phyloP scores from a whole-genome alignment of 2,888 invertebrate genomes.

The Limenitis camilla region DNA sequence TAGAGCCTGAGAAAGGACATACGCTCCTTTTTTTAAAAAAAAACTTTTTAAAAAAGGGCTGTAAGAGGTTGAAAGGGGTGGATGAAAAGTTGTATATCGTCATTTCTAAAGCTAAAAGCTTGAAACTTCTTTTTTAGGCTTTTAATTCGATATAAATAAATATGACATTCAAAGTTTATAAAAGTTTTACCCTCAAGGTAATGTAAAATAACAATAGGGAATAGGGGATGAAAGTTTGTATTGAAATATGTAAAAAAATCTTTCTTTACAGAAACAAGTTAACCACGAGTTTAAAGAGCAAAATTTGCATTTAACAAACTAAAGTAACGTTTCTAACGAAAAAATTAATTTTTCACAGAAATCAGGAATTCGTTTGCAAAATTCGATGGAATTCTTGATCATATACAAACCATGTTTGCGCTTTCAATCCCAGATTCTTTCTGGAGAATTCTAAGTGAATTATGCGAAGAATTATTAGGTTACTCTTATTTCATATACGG shows the following conservation, averaged over 20 bases:
- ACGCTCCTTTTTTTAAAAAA: too few relatives aligned
- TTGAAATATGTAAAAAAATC: background rate
- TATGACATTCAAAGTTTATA: too few relatives aligned
- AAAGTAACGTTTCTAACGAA: background rate
- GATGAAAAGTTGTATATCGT: too few relatives aligned
- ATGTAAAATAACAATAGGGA: too few relatives aligned
- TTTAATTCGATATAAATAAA: too few relatives aligned
- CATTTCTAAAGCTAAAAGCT: too few relatives aligned
- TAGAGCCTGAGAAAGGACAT: too few relatives aligned
- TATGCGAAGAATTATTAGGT: constrained; percentile 16
- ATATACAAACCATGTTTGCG: constrained; percentile 28
- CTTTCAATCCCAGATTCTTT: constrained; percentile 23
- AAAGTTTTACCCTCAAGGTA: too few relatives aligned
- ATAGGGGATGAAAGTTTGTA: too few relatives aligned
- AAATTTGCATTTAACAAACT: background rate
- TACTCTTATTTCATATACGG: constrained; percentile 1
- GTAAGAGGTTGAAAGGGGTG: too few relatives aligned
- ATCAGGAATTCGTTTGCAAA: constrained; percentile 18
- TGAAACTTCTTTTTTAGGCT: too few relatives aligned
- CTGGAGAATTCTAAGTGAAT: constrained; percentile 25
- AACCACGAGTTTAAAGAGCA: background rate
- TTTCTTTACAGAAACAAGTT: background rate
- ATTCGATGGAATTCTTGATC: constrained; percentile 17
- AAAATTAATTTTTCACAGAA: constrained; percentile 16
- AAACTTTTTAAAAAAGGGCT: too few relatives aligned